Conservation (phyloP, 2,113 vertebrate genomes). For the Cacatua alba region DNA sequence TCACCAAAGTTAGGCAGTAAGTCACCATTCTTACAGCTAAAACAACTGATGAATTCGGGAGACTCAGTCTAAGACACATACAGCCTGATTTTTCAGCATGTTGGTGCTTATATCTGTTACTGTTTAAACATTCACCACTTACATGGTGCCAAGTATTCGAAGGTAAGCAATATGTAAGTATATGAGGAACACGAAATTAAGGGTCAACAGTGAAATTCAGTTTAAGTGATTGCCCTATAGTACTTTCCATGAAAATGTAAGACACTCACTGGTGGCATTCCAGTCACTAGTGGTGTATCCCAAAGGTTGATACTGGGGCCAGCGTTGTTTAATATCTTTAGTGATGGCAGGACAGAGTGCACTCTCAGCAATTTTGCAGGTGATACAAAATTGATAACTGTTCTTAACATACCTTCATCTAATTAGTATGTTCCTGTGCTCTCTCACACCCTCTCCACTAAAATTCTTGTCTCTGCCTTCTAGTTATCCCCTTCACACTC, state of each 20-base stretch:
- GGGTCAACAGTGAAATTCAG: background rate
- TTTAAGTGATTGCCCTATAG: background rate
- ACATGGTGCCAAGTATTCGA: background rate
- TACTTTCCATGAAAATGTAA: background rate
- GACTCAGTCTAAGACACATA: background rate
- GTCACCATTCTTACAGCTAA: background rate
- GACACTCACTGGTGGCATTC: background rate
- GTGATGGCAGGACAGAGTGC: background rate
- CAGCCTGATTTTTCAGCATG: background rate
- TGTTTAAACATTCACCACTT: background rate
- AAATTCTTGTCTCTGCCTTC: background rate
- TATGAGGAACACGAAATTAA: background rate
- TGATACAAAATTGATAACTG: background rate
- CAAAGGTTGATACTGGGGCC: background rate
- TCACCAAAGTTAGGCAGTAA: background rate
- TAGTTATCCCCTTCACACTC: accelerated
- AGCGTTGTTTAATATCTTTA: background rate
- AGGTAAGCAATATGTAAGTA: background rate
- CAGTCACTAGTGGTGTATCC: background rate
- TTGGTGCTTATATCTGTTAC: background rate
- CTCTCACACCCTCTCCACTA: background rate
- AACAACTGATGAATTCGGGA: background rate
- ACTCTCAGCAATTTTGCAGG: background rate
- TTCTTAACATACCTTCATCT: background rate
- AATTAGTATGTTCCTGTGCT: background rate